Base-by-base conservation (phyloP, 2,797 vertebrate genomes). In the Siniperca scherzeri region DNA sequence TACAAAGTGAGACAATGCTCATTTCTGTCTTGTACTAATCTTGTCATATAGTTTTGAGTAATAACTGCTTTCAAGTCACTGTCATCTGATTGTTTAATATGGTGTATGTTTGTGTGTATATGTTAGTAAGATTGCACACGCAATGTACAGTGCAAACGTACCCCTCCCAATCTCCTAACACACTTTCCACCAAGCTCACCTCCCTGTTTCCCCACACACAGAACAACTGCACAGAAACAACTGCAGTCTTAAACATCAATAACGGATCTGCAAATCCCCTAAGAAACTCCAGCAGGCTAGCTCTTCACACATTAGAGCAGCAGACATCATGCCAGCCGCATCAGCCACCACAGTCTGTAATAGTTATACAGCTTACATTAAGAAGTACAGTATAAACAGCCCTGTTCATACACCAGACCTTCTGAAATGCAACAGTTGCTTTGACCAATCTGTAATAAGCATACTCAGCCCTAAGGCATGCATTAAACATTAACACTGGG, bases 401-500 rank as follows among this genome's bases (percentile, higher is more conserved):
- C 75, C 62, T 19, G 36, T 85, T 76, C 74, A 12, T 40, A 44
- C 77, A 71, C 6, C 88, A 67, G 85, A 61, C 78, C 69, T 36
- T 87, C 61, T 88, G 82, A 92, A 91, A 87, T 55, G 88, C 88
- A 92, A 91, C 91, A 89, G 92, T 91, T 93, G 92, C 85, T 91
- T 87, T 50, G 76, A 74, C 83, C 62, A 60, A 82, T 90, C 80
- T 87, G 67, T 92, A 93, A 94, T 88, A 88, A 83, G 91, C 92
- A 89, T 92, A 72, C 80, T 85, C 57, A 74, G 83, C 84, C 85
- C 75, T 25, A 46, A 77, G 86, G 91, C 91, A 94, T 77, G 87
- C 85, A 94, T 90, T 90, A 91, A 92, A 93, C 93, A 92, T 94
- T 94, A 94, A 94, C 94, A 92, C 92, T 70, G 19, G 77, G 27